Evolutionary conservation across 1,140 invertebrate species (phyloP).

Genomic region (Xylocopa sonorina): DNA sequence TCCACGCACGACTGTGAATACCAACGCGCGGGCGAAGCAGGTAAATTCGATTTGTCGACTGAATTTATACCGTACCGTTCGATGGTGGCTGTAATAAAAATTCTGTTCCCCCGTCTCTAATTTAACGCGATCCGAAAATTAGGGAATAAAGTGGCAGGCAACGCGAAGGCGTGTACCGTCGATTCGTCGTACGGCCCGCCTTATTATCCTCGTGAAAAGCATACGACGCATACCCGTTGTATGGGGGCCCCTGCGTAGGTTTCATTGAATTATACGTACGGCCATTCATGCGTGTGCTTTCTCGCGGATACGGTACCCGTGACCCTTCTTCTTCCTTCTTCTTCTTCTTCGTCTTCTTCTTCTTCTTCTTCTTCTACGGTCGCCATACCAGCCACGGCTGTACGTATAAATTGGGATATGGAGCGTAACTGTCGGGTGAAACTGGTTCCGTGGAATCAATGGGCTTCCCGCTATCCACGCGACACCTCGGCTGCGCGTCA

Average conservation of each 20-base stretch:
- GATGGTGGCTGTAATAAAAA: neutral
- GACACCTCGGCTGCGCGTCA: conserved; percentile 59
- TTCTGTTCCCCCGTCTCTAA: neutral
- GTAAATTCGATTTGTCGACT: neutral
- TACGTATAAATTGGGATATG: conserved; percentile 54
- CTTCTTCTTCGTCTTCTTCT: neutral
- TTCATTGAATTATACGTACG: conserved; percentile 38
- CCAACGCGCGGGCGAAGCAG: no score
- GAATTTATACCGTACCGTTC: neutral
- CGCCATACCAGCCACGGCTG: neutral
- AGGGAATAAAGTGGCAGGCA: neutral
- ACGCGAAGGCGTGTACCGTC: neutral
- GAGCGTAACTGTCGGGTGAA: conserved; percentile 60
- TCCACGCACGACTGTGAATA: no score
- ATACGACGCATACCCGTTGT: neutral
- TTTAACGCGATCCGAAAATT: neutral
- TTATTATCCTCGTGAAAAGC: conserved; percentile 37
- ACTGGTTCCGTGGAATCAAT: conserved; percentile 68
- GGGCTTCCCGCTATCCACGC: conserved; percentile 59
- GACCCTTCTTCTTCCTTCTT: conserved; percentile 24
- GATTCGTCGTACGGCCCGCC: conserved; percentile 3
- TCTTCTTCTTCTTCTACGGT: neutral
- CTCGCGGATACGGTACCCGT: conserved; percentile 23
- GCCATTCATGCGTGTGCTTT: conserved; percentile 39
- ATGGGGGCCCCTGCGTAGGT: conserved; percentile 20